phyloP scores from a whole-genome alignment of 2,797 vertebrate species.

The Gambelia wislizenii region DNA sequence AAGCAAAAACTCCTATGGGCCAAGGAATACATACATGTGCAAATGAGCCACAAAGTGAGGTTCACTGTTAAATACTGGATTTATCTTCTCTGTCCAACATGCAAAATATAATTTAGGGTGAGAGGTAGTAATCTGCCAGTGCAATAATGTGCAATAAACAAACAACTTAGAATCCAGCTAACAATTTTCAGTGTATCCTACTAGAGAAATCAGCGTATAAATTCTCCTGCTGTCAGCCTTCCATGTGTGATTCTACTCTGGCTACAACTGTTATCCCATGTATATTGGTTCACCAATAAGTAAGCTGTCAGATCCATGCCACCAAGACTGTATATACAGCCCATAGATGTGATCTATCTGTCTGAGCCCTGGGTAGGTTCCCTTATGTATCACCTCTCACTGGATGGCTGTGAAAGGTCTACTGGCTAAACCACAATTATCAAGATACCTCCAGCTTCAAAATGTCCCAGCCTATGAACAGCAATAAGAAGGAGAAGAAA shows the following conservation, averaged over 20 bases:
- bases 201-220: background rate
- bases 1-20: background rate
- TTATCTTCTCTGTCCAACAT: background rate
- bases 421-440: background rate
- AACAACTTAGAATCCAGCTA: background rate
- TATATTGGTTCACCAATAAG: background rate
- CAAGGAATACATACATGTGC: background rate
- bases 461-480: background rate
- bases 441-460: background rate
- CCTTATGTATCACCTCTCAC: background rate
- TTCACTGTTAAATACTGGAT: background rate
- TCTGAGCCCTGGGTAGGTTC: background rate
- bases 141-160: background rate
- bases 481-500: background rate
- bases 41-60: background rate
- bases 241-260: background rate
- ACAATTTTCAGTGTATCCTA: background rate
- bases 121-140: background rate
- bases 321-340: too few relatives aligned
- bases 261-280: background rate
- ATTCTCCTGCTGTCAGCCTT: background rate
- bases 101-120: background rate
- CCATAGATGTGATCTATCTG: background rate
- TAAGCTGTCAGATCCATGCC: background rate
- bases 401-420: background rate